Evolutionary conservation across 1,140 invertebrate species (phyloP).

Genomic region (Ephestia elutella): DNA sequence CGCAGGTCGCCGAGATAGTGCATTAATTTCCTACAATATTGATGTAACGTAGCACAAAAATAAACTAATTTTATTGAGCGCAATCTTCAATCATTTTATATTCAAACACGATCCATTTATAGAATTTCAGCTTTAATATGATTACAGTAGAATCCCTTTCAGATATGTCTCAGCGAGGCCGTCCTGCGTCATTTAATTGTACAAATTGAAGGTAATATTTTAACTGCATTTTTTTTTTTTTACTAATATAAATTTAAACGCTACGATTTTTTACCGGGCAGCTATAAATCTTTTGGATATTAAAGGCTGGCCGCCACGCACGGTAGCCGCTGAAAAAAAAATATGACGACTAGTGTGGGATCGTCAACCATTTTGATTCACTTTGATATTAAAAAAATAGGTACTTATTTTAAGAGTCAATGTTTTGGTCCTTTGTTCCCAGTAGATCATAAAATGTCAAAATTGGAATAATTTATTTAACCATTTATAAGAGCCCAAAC

Average conservation of each 20-base stretch:
- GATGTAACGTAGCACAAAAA: background rate
- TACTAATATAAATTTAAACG: conserved; percentile 10
- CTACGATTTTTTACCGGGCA: conserved; percentile 9
- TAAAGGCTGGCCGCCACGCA: conserved; percentile 25
- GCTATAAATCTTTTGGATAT: conserved; percentile 41
- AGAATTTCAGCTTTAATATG: background rate
- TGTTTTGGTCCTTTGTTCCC: too few species aligned
- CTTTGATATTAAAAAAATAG: too few species aligned
- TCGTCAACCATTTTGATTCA: background rate
- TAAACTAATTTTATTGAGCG: background rate
- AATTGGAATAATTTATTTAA: too few species aligned
- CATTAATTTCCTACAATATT: background rate
- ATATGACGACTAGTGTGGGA: conserved; percentile 26
- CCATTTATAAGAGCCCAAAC: too few species aligned
- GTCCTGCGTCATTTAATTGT: conserved; percentile 30
- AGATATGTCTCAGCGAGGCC: background rate
- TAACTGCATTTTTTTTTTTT: conserved; percentile 21
- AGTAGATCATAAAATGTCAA: too few species aligned
- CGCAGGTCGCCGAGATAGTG: background rate
- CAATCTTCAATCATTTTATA: background rate
- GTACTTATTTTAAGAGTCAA: too few species aligned
- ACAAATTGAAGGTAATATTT: conserved; percentile 39
- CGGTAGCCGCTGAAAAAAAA: conserved; percentile 37
- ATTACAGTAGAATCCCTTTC: background rate
- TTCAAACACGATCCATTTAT: background rate